Percentiles rank a stretch among this genome's conserved stretches.
Evolutionary conservation across 2,888 invertebrate genomes (phyloP).

Genomic region (Netelia virgata): DNA sequence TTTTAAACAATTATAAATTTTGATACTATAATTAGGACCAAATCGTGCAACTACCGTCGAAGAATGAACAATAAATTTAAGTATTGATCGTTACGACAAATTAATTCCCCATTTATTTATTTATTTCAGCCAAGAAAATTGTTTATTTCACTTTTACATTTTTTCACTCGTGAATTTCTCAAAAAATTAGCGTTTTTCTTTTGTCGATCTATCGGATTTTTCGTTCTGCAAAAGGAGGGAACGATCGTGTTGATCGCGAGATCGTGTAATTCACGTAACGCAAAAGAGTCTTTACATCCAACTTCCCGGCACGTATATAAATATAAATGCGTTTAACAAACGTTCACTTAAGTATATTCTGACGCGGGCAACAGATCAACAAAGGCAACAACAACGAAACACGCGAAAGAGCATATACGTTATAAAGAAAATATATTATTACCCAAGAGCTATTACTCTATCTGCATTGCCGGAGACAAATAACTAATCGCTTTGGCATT

Average conservation of each 20-base stretch:
- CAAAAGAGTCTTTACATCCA: neutral
- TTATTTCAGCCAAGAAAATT: too few relatives aligned
- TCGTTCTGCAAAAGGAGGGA: neutral
- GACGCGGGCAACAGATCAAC: slow-evolving; percentile 21
- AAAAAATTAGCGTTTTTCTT: neutral
- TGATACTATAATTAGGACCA: too few relatives aligned
- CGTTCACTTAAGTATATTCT: slow-evolving; percentile 16
- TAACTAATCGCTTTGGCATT: slow-evolving; percentile 68
- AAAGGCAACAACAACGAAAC: slow-evolving; percentile 39
- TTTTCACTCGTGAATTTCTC: neutral
- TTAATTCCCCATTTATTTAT: too few relatives aligned
- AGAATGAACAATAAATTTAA: too few relatives aligned
- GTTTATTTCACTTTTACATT: too few relatives aligned
- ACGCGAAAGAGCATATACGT: slow-evolving; percentile 23
- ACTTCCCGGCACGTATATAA: neutral
- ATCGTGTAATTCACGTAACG: slow-evolving; percentile 26
- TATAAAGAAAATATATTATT: slow-evolving; percentile 61
- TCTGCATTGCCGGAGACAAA: slow-evolving; percentile 65
- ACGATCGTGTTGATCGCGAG: slow-evolving; percentile 18
- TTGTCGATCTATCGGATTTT: neutral
- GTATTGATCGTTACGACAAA: too few relatives aligned
- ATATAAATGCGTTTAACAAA: neutral
- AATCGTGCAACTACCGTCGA: too few relatives aligned
- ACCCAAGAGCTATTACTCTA: slow-evolving; percentile 64
- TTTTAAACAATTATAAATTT: too few relatives aligned